Evolutionary conservation across 2,888 invertebrate species (phyloP), one percentile per base, ranked within the genome.

Genomic region (Scelioninae gen. 1): DNA sequence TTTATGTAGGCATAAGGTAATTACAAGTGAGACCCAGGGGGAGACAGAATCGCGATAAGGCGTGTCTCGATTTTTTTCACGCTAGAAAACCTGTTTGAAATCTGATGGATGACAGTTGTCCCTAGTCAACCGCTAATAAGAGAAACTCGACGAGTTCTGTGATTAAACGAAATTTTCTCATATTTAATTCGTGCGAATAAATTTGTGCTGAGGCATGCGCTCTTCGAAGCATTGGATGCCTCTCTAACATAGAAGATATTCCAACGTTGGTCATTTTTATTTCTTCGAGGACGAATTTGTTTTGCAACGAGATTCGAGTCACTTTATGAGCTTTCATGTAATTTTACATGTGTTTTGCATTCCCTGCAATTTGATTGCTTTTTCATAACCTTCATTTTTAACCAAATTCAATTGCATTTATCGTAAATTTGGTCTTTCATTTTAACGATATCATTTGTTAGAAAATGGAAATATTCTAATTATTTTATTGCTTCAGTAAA

Each of bases 1-100:
- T 89, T 90, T 89, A 88, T 88, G 87, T 81, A 87, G 86, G 85
- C 84, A 86, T 83, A 81, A 69, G 80, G 86, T 89, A 89, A 90
- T 90, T 89, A 89, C 87, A 86, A 87, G 86, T 85, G 85, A 85
- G 85, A 86, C 88, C 84, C 85, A 87, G n/a, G 86, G 86, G 71
- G 66, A 72, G 79, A 66, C 71, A 45, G 71, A 74, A 84, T 76
- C 72, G 79, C 72, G 75, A 79, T 76, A 82, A 79, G 79, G 74
- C 79, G 71, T 69, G 58, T 84, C 78, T 80, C 65, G 16, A 72
- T 82, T 81, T 84, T 82, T 78, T 62, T 82, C 45, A 56, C 82
- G 72, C 77, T 51, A 82, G 84, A 49, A 87, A 90, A 89, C 90
- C 88, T 86, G 90, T 89, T 90, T 83, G 85, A 76, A 58, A 85